Conservation (phyloP, 1,140 invertebrate genomes). For the Sinella curviseta region DNA sequence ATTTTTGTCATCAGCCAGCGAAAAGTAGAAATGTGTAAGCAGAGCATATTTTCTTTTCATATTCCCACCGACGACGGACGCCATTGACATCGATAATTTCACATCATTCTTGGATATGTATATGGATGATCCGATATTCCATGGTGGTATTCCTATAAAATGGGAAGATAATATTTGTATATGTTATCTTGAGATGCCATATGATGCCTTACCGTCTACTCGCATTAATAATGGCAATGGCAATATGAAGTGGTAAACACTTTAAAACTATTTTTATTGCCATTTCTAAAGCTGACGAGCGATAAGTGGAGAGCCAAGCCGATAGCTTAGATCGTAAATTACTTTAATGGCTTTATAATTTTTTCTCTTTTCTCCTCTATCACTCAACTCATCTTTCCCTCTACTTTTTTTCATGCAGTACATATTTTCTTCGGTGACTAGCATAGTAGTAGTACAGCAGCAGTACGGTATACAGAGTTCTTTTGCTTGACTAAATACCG, state of each 20-base stretch:
- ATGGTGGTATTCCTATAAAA: too few species aligned
- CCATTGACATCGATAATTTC: too few species aligned
- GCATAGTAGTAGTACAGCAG: too few species aligned
- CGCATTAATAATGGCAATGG: background rate
- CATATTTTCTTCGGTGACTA: background rate
- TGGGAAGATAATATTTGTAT: background rate
- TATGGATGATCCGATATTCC: too few species aligned
- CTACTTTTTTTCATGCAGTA: background rate
- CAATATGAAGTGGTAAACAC: background rate
- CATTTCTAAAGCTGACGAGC: background rate
- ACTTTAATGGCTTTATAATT: slow-evolving; percentile 26
- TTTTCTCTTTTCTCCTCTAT: background rate
- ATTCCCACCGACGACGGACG: too few species aligned
- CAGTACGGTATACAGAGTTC: background rate
- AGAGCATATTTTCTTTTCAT: too few species aligned
- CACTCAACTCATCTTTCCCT: background rate
- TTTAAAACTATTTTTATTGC: background rate
- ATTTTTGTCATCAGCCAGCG: too few species aligned
- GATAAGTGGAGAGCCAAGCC: background rate
- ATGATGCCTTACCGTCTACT: background rate
- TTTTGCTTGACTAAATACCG: background rate
- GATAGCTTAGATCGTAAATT: background rate
- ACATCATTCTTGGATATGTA: too few species aligned
- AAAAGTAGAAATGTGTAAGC: too few species aligned
- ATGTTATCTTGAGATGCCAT: background rate